Evolutionary conservation across 2,888 invertebrate species (phyloP).

Genomic region (Brachyopa scutellaris): DNA sequence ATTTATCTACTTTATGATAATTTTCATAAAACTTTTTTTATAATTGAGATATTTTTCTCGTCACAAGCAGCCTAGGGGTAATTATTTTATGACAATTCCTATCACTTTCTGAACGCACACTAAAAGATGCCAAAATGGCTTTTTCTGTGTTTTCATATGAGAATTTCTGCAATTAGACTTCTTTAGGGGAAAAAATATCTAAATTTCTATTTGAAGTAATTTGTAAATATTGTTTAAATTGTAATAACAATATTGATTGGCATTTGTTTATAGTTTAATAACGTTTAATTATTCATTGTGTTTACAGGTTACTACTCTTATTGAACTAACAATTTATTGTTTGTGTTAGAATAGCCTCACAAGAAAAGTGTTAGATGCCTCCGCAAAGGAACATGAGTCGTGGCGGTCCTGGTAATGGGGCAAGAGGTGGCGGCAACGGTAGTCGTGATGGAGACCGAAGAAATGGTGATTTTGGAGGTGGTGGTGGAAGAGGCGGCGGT

Average conservation of each 20-base stretch:
- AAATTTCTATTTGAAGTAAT: slow-evolving; percentile 27
- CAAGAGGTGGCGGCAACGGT: slow-evolving; percentile 20
- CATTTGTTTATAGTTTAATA: not conserved
- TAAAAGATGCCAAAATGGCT: slow-evolving; percentile 74
- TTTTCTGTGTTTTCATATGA: slow-evolving; percentile 58
- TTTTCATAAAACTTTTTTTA: too few relatives aligned
- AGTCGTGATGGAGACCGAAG: slow-evolving; percentile 46
- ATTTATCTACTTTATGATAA: too few relatives aligned
- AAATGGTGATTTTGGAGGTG: slow-evolving; percentile 20
- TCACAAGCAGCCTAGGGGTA: not conserved
- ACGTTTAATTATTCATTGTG: not conserved
- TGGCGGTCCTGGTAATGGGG: slow-evolving; percentile 50
- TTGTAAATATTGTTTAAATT: slow-evolving; percentile 26
- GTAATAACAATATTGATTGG: slow-evolving; percentile 11
- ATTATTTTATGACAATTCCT: slow-evolving; percentile 30
- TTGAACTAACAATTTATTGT: slow-evolving; percentile 1
- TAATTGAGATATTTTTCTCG: not conserved
- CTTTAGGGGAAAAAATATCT: slow-evolving; percentile 3
- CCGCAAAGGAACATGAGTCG: slow-evolving; percentile 69
- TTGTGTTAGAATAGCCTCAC: slow-evolving; percentile 20
- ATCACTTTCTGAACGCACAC: slow-evolving; percentile 68
- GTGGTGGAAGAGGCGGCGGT: slow-evolving; percentile 18
- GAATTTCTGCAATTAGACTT: slow-evolving; percentile 21
- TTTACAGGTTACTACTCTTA: slow-evolving; percentile 17
- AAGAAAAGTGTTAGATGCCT: slow-evolving; percentile 52